Evolutionary conservation across 2,888 invertebrate species (phyloP), one percentile per base, ranked within the genome.

Genomic region (Anorthoa munda): DNA sequence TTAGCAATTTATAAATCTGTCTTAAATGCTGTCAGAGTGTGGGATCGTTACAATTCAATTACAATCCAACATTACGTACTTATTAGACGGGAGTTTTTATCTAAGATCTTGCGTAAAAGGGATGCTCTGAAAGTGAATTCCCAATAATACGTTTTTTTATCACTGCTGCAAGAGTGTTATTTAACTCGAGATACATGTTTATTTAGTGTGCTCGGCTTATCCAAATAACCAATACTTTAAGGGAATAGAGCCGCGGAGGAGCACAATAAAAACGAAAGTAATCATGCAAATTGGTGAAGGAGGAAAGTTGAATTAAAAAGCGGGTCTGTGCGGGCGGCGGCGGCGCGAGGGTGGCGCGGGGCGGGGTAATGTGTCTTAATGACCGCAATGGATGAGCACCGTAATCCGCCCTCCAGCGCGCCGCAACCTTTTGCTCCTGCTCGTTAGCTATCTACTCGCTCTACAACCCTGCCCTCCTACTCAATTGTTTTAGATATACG

Each of bases 291-390:
- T 96, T 95, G 95, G 92, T 90, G 90, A 91, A 90, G 93, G 92
- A 94, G 92, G 93, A 94, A 96, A 95, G 96, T 96, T 95, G 96
- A 96, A 96, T 96, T 96, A 96, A 96, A 96, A 95, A 95, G 93
- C 93, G 93, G 93, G 92, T 91, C 89, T 90, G 91, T 86, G 88
- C 87, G 77, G 88, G 87, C 79, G 87, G 82, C 81, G 86, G 87
- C 77, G 80, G 71, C 51, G 59, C 72, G 81, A 74, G 81, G 73
- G 78, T 31, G 86, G 67, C 66, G 72, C 79, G 81, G 85, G 89
- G 87, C 86, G 83, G 92, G 91, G 93, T 94, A 93, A 95, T 95
- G 95, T 95, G 93, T 95, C 96, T 96, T 96, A 96, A 96, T 96
- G 96, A 96, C 96, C 96, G 91, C 95, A 94, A 94, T 94, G 95